Evolutionary conservation across 2,888 invertebrate genomes (phyloP), one percentile per base, ranked within the genome.

Genomic region (Nomada hirtipes): DNA sequence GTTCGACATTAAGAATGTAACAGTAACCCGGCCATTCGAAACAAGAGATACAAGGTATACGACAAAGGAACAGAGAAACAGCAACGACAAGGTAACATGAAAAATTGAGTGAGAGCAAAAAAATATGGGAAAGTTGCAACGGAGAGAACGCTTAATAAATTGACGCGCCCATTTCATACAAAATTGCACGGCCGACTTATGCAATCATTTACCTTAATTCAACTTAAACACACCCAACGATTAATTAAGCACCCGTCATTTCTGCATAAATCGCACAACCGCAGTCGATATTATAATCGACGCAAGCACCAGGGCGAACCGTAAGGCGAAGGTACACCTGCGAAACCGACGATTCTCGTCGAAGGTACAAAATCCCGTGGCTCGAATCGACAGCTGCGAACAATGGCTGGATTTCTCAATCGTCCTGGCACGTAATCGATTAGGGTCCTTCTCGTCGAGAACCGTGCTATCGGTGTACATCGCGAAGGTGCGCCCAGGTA

Each of bases 371-470:
- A 65, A 81, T 82, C 57, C 69, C 78, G 70, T 69, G 76, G 76
- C 74, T 65, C 78, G 82, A 76, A 72, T 50, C 69, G 67, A 63
- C 64, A 79, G 70, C 77, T 57, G 20, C 70, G 82, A 83, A 88
- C 88, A 88, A 88, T 88, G 83, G 85, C 1, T 60, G 50, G 59
- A 67, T 88, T 88, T 85, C 88, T 78, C 84, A 87, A 88, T 84
- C 73, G 76, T 78, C 55, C 68, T 77, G 79, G 80, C 77, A 78
- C 80, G 76, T 85, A 88, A 88, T 88, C 83, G 79, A 88, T 86
- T 83, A 79, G 68, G 74, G 79, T 83, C 72, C 79, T 42, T 78
- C 71, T 68, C 60, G 44, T 53, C 59, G 55, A 61, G 67, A 70
- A 63, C 26, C 68, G 29, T 10, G 52, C 72, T 76, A 84, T 84